Evolutionary conservation across 2,888 invertebrate species (phyloP).

Genomic region (Phortica magna): DNA sequence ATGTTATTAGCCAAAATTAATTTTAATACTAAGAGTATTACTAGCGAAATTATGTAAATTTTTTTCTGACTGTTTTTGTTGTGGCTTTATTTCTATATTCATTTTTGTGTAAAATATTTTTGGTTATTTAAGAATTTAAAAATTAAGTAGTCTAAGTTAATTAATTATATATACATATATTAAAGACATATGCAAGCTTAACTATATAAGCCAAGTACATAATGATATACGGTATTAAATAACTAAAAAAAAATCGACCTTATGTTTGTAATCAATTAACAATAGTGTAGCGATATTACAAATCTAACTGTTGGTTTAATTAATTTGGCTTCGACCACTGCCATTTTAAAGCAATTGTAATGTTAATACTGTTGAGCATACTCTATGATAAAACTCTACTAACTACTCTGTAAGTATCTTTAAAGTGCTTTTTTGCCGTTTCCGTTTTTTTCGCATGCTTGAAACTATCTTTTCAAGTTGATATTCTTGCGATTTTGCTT

Average conservation of each 20-base stretch:
- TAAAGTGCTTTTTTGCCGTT: not conserved
- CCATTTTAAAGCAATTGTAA: too few species aligned
- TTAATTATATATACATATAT: conserved; percentile 4
- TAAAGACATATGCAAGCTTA: conserved; percentile 3
- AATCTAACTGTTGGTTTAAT: too few species aligned
- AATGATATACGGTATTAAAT: not conserved
- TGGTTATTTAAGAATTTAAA: not conserved
- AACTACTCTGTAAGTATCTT: not conserved
- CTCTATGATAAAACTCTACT: too few species aligned
- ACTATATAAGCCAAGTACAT: conserved; percentile 8
- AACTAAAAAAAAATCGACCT: too few species aligned
- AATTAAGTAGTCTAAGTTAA: conserved; percentile 15
- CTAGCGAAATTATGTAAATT: conserved; percentile 26
- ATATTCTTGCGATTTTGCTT: conserved; percentile 52
- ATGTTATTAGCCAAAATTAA: conserved; percentile 11
- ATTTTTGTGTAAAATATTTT: conserved; percentile 13
- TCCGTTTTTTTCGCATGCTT: conserved; percentile 44
- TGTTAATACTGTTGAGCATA: too few species aligned
- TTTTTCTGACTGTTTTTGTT: conserved; percentile 1
- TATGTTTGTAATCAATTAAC: too few species aligned
- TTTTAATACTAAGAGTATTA: conserved; percentile 42
- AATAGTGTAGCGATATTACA: too few species aligned
- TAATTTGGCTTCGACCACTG: too few species aligned
- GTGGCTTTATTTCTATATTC: conserved; percentile 10
- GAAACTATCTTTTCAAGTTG: conserved; percentile 47